Evolutionary conservation across 2,888 invertebrate genomes (phyloP), one percentile per base, ranked within the genome.

Genomic region (Seladonia tumulorum): DNA sequence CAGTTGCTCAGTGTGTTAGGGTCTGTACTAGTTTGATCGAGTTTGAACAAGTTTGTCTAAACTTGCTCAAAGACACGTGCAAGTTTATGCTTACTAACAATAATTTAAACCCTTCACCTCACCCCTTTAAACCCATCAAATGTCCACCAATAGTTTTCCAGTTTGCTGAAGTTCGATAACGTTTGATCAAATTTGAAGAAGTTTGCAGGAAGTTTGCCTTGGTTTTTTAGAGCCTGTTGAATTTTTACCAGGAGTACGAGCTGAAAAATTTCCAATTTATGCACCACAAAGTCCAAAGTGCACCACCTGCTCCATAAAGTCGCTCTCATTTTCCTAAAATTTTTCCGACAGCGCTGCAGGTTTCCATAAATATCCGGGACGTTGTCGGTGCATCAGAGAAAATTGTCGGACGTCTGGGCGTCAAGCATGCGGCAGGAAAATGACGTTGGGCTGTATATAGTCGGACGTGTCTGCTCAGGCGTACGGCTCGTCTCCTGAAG

Each of bases 381-480:
- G 12, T 12, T 57, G 57, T n/a, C 57, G 57, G 57, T n/a, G 57
- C n/a, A 57, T 39, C 35, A 2, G 8, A 10, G 39, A n/a, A 70
- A 70, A 22, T 42, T 70, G 22, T 10, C 25, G n/a, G 18, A 47
- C n/a, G 16, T 76, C 45, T 35, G 47, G 35, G 16, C 66, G 45
- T 47, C 45, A 22, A 47, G 39, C 45, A 22, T 35, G 29, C 35
- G 16, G 63, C 29, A n/a, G 14, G 25, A 57, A 71, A 57, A 71
- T 39, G 71, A 53, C 53, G 25, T 25, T n/a, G 70, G 16, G 57
- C 1, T 7, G 53, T 8, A 25, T 42, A 71, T 53, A 71, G 71
- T 42, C 53, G 29, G 77, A 57, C 77, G 77, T 71, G 77, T 14
- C 70, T 71, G 53, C 18, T 71, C 39, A 22, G 42, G 70, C 70